These are phyloP conservation scores for Toxotes lorentzi DNA, from an alignment of 2,797 vertebrate species.

Conservation along the genomic window DNA sequence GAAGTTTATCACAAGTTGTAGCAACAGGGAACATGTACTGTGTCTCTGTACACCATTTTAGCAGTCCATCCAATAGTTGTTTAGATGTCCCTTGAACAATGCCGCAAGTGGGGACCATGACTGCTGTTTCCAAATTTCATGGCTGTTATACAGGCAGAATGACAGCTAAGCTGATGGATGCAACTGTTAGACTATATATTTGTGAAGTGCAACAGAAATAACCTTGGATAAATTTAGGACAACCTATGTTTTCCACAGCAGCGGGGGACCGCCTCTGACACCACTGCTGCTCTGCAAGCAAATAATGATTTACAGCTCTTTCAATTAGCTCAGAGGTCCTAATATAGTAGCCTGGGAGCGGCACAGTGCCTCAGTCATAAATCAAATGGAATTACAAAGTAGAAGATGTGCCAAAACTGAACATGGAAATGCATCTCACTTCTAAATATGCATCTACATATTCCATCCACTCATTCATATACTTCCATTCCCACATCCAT, in stretches of 20 bases:
- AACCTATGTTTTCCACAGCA: conserved; percentile 1
- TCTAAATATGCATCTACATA: conserved; percentile 67
- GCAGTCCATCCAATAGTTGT: too few species aligned
- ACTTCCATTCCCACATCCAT: conserved; percentile 76
- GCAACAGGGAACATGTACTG: too few species aligned
- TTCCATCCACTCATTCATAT: conserved; percentile 67
- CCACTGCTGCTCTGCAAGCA: conserved; percentile 38
- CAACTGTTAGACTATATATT: not conserved
- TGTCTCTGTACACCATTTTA: too few species aligned
- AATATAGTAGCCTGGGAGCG: conserved; percentile 56
- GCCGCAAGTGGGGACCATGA: too few species aligned
- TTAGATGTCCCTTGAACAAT: too few species aligned
- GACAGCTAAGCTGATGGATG: not conserved
- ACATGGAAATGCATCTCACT: conserved; percentile 56
- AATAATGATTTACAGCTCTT: conserved; percentile 71
- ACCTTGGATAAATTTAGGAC: not conserved
- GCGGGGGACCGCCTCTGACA: not conserved
- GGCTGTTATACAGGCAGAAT: not conserved
- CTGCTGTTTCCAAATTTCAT: not conserved
- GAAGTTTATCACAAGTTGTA: conserved; percentile 25
- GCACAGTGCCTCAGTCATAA: conserved; percentile 57
- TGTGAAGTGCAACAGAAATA: not conserved
- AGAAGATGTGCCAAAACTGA: conserved; percentile 48
- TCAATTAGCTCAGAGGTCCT: conserved; percentile 72
- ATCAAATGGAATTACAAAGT: conserved; percentile 73